Percentiles rank a stretch among this genome's conserved stretches.
These are phyloP conservation scores for Pelochelys cantorii DNA, from an alignment of 2,797 vertebrate species.

Conservation along the genomic window DNA sequence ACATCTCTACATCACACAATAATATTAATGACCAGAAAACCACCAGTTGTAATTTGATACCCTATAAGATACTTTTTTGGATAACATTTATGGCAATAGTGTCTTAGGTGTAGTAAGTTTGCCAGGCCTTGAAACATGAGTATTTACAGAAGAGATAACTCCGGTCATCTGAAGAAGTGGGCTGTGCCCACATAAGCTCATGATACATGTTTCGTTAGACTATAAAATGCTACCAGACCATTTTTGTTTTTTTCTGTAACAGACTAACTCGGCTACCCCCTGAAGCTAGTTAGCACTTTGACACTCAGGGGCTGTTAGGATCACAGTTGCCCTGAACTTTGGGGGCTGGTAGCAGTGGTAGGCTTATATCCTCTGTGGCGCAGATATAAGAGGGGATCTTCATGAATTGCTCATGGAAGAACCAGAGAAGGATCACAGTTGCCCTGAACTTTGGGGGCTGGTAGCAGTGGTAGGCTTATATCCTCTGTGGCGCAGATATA, in stretches of 20 bases:
- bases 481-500: neutral
- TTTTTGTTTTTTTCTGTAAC: too few species aligned
- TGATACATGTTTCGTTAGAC: too few species aligned
- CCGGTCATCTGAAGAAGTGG: too few species aligned
- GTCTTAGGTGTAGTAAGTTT: neutral
- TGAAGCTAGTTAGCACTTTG: neutral
- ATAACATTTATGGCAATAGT: neutral
- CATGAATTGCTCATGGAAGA: accelerated
- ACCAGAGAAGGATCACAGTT: neutral
- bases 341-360: neutral
- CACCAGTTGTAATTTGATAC: neutral
- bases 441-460: neutral
- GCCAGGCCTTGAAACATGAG: neutral
- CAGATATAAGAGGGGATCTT: too few species aligned
- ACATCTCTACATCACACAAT: neutral
- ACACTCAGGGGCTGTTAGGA: neutral
- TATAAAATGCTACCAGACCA: too few species aligned
- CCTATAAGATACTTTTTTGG: neutral
- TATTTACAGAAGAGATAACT: neutral
- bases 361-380: neutral
- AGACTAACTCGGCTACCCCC: too few species aligned
- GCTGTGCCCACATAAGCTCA: too few species aligned
- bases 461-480: neutral
- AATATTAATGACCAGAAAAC: neutral
- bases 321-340: neutral